phyloP scores from a whole-genome alignment of 2,797 vertebrate species.

The Chrysocyon brachyurus region DNA sequence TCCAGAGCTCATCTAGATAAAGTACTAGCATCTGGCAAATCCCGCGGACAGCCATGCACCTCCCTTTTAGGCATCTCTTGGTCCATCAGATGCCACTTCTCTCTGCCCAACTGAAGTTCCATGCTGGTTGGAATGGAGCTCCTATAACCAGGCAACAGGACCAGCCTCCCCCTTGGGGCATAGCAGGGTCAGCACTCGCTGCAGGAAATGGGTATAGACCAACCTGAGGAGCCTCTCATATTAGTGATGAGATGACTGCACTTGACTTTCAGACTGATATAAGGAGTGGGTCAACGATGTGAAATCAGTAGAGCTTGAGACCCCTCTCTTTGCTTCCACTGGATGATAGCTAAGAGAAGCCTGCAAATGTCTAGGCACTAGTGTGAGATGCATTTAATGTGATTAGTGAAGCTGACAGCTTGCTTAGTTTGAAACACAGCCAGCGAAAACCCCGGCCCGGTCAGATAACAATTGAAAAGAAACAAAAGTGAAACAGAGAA shows the following conservation, averaged over 20 bases:
- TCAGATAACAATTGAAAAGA: conserved; percentile 8
- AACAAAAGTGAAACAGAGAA: conserved; percentile 34
- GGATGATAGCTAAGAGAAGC: conserved; percentile 72
- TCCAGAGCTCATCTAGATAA: background rate
- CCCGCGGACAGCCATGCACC: background rate
- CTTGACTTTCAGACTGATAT: conserved; percentile 54
- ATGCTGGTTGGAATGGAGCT: background rate
- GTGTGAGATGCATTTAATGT: conserved; percentile 40
- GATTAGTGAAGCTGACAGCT: conserved; percentile 63
- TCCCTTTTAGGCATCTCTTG: conserved; percentile 21
- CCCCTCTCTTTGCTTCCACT: conserved; percentile 16
- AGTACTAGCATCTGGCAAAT: conserved; percentile 6
- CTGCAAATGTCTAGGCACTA: conserved; percentile 59
- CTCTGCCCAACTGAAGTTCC: background rate
- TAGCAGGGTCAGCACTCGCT: background rate
- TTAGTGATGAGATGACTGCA: background rate
- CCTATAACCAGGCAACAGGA: background rate
- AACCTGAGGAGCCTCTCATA: background rate
- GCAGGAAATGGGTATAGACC: background rate
- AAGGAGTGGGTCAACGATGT: background rate
- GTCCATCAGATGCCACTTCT: background rate
- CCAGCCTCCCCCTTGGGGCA: background rate
- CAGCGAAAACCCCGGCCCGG: conserved; percentile 61
- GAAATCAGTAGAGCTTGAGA: conserved; percentile 42
- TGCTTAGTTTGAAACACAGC: conserved; percentile 53